A percentile compares a stretch with the other conserved stretches of the same genome.
Evolutionary conservation across 2,797 vertebrate genomes (phyloP).

Genomic region (Garrulus glandarius): DNA sequence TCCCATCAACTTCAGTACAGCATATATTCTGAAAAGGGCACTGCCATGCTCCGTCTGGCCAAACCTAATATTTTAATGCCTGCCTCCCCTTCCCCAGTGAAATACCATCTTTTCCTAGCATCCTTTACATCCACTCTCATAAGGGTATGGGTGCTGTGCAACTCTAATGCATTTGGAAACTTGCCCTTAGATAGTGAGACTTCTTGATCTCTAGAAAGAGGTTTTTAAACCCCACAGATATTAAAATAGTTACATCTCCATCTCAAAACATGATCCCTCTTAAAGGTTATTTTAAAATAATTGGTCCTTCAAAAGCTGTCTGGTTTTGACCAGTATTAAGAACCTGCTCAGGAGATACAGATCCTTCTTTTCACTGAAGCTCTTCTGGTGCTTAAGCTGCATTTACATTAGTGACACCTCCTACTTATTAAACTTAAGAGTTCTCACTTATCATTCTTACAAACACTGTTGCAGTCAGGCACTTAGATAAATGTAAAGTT

Average conservation of each 20-base stretch:
- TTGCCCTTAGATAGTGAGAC: background rate
- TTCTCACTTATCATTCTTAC: background rate
- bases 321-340: background rate
- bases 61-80: background rate
- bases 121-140: background rate
- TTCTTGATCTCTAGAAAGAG: background rate
- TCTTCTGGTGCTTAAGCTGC: background rate
- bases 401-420: background rate
- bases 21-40: background rate
- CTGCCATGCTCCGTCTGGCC: background rate
- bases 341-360: background rate
- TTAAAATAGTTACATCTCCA: background rate
- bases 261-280: background rate
- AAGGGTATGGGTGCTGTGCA: background rate
- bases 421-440: background rate
- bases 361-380: background rate
- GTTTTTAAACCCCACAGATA: background rate
- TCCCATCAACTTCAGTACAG: background rate
- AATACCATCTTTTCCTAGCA: background rate
- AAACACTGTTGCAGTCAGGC: background rate
- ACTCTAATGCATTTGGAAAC: background rate
- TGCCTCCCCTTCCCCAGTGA: background rate
- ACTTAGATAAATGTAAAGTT: background rate
- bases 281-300: background rate
- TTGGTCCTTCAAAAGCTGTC: background rate